These are phyloP conservation scores for Serrognathus titanus DNA, from an alignment of 2,888 invertebrate genomes.

Conservation along the genomic window DNA sequence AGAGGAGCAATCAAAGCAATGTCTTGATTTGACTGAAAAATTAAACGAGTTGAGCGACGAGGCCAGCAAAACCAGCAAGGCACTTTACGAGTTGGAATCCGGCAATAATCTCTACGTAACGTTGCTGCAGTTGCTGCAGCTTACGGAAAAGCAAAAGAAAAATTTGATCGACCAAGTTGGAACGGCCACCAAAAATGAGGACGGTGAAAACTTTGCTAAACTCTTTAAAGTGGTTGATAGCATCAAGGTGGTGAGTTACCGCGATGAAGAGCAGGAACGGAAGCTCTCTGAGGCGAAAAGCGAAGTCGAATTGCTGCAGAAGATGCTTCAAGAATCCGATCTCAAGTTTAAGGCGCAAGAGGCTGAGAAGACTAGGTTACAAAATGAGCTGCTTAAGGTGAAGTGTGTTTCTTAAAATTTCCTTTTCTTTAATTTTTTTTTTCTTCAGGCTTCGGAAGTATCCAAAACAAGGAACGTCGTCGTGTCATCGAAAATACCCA, in stretches of 20 bases:
- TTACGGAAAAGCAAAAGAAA: conserved; percentile 41
- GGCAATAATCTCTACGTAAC: conserved; percentile 25
- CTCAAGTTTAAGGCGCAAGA: conserved; percentile 24
- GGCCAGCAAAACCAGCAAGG: conserved; percentile 9
- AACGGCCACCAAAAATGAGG: conserved; percentile 18
- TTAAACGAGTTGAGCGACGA: conserved; percentile 23
- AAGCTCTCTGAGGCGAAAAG: conserved; percentile 26
- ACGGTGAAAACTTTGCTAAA: conserved; percentile 22
- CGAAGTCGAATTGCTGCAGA: conserved; percentile 19
- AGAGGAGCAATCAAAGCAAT: conserved; percentile 16
- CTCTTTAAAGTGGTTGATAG: conserved; percentile 25
- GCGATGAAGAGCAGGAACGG: conserved; percentile 16
- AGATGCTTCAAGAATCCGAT: conserved; percentile 21
- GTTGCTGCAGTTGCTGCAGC: conserved; percentile 25
- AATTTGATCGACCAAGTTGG: conserved; percentile 41
- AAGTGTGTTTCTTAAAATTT: neutral
- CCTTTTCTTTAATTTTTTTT: neutral
- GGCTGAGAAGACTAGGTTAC: conserved; percentile 19
- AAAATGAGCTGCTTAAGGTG: conserved; percentile 4
- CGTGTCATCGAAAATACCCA: neutral
- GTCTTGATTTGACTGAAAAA: conserved; percentile 18
- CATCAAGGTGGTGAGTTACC: conserved; percentile 13
- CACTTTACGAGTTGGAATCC: conserved; percentile 22
- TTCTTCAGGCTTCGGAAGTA: conserved; percentile 8
- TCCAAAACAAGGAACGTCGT: neutral